Evolutionary conservation across 30 jellyfish, hydroid and myxozoan species (phyloP), one percentile per base, ranked within the genome.

Genomic region (Aurelia aurita): DNA sequence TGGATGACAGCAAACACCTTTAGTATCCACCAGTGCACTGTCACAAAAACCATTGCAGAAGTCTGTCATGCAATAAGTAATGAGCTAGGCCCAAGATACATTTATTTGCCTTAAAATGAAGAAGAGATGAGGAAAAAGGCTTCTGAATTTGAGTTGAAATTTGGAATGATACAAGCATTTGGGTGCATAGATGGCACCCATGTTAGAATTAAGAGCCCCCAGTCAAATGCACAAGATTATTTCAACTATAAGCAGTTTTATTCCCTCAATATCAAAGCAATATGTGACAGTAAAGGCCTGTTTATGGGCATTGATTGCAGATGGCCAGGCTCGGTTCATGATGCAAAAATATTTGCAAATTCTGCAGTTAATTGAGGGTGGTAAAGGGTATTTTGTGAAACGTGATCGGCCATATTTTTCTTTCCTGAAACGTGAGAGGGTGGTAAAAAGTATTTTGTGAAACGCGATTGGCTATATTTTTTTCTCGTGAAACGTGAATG

Each of bases 161-260:
- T 59, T 63, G 89, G 89, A 20, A 64, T 85, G 86, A 32, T 61
- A 2, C 95, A 85, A 46, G 95, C 95, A 31, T 83, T 83, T 74
- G 95, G 90, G 2, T 85, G 90, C 26, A 46, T 85, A 0, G 95
- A 85, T 74, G 95, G 95, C 26, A 85, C 89, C 58, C 90, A 85
- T 26, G 62, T 85, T 12, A 26, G 72, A 21, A 58, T 78, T 15
- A 57, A 29, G 45, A 28, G 89, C 2, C 79, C 89, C 51, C 29
- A 21, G 8, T 2, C 43, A 59, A 39, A 78, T 23, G 15, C 89
- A 15, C 80, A 59, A 61, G 89, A 78, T 31, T 78, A 58, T 44
- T 78, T 28, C 69, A 59, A 63, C 89, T 78, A 78, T 51, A 78
- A 78, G 39, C 70, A 45, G 65, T 78, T 78, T 46, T 66, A 5